phyloP scores from a whole-genome alignment of 2,797 vertebrate species.

The Hybognathus amarus region DNA sequence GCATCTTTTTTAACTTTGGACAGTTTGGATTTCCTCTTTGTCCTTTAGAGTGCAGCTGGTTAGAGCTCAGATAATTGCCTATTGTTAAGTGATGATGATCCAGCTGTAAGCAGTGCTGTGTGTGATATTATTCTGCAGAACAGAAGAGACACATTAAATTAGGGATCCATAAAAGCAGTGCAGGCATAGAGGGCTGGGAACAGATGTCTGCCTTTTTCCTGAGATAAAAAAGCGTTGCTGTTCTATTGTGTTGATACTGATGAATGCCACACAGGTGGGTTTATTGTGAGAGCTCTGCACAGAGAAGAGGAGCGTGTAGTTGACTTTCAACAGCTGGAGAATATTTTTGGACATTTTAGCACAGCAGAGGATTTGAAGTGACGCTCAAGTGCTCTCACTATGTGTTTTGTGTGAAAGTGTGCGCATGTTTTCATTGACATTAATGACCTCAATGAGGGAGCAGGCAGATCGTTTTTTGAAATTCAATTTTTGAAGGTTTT shows the following conservation, averaged over 20 bases:
- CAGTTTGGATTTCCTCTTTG: constrained; percentile 47
- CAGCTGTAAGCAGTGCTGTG: constrained; percentile 52
- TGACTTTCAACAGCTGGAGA: constrained; percentile 50
- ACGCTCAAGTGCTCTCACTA: constrained; percentile 47
- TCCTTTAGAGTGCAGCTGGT: constrained; percentile 59
- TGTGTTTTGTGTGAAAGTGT: constrained; percentile 30
- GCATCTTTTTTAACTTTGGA: constrained; percentile 37
- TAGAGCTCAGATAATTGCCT: constrained; percentile 57
- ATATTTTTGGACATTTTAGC: constrained; percentile 58
- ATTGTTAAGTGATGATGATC: constrained; percentile 62
- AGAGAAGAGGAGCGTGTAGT: constrained; percentile 32
- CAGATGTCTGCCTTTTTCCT: constrained; percentile 61
- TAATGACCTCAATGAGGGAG: constrained; percentile 16
- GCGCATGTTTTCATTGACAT: constrained; percentile 29
- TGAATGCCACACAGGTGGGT: constrained; percentile 52
- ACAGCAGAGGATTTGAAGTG: constrained; percentile 38
- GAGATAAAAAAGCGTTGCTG: constrained; percentile 34
- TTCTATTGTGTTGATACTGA: constrained; percentile 46
- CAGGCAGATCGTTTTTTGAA: neutral
- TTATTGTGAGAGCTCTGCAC: constrained; percentile 36
- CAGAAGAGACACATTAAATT: constrained; percentile 60
- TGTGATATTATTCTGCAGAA: constrained; percentile 56
- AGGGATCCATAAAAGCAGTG: constrained; percentile 54
- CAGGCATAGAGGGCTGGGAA: constrained; percentile 46
- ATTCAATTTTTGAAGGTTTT: neutral